Evolutionary conservation across 2,113 vertebrate genomes (phyloP).

Genomic region (Leiothrix lutea): DNA sequence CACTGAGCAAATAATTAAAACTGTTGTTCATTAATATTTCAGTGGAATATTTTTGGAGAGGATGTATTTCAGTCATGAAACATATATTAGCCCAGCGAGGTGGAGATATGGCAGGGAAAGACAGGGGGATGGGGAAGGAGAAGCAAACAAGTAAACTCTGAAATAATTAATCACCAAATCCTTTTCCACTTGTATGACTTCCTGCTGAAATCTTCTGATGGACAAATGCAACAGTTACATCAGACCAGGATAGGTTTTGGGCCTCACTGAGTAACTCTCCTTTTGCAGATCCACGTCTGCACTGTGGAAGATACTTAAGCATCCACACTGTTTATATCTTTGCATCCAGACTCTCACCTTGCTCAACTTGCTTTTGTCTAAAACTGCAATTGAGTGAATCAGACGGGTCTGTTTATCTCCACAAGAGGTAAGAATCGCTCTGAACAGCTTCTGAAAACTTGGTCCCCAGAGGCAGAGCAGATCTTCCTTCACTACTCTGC

Average conservation of each 20-base stretch:
- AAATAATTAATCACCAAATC: neutral
- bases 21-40: conserved; percentile 10
- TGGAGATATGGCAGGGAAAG: neutral
- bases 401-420: neutral
- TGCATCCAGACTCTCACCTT: neutral
- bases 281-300: neutral
- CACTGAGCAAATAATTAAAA: conserved; percentile 18
- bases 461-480: neutral
- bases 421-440: rapidly evolving
- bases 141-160: neutral
- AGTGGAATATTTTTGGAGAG: neutral
- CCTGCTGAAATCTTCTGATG: neutral
- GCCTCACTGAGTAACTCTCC: neutral
- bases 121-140: neutral
- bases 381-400: neutral
- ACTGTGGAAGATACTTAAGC: neutral
- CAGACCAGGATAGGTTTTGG: neutral
- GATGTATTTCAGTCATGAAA: neutral
- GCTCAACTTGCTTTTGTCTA: neutral
- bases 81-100: neutral
- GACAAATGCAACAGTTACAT: neutral
- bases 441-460: neutral
- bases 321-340: neutral
- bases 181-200: neutral
- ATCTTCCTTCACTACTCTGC: neutral